Evolutionary conservation across 1,140 invertebrate species (phyloP).

Genomic region (Drosophila sucinea): DNA sequence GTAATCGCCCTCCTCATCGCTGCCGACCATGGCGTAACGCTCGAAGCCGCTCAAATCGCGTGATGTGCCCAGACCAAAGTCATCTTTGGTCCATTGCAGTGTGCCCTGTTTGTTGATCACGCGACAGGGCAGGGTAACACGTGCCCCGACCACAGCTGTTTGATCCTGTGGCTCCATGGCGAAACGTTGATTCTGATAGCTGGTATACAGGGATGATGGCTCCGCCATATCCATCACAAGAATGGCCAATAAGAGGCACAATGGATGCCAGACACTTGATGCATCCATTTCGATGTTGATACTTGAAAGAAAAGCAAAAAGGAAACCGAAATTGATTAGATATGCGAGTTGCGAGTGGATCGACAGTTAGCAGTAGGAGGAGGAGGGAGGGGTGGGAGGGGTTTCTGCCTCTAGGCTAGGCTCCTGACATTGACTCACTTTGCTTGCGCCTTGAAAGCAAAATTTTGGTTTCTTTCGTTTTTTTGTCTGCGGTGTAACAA

Average conservation of each 20-base stretch:
- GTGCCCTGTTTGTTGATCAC: constrained; percentile 90
- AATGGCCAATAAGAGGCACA: constrained; percentile 21
- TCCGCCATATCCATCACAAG: background rate
- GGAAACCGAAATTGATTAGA: background rate
- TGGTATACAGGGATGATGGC: constrained; percentile 56
- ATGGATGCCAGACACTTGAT: background rate
- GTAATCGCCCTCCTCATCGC: constrained; percentile 91
- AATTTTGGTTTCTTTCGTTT: background rate
- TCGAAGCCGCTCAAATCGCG: constrained; percentile 90
- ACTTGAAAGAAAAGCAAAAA: background rate
- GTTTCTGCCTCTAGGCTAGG: background rate
- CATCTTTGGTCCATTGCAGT: constrained; percentile 93
- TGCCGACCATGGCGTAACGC: constrained; percentile 92
- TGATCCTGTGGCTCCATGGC: constrained; percentile 93
- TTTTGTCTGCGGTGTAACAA: background rate
- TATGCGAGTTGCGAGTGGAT: background rate
- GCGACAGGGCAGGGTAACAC: constrained; percentile 88
- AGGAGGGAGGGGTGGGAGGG: background rate
- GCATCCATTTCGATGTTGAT: constrained; percentile 4
- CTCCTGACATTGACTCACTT: constrained; percentile 13
- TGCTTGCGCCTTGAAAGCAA: constrained; percentile 28
- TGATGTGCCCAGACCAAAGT: constrained; percentile 91
- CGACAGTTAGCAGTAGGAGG: no score
- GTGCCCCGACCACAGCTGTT: constrained; percentile 88
- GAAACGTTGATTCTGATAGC: constrained; percentile 86